phyloP scores from a whole-genome alignment of 1,140 invertebrate species.

The Drosophila sproati region DNA sequence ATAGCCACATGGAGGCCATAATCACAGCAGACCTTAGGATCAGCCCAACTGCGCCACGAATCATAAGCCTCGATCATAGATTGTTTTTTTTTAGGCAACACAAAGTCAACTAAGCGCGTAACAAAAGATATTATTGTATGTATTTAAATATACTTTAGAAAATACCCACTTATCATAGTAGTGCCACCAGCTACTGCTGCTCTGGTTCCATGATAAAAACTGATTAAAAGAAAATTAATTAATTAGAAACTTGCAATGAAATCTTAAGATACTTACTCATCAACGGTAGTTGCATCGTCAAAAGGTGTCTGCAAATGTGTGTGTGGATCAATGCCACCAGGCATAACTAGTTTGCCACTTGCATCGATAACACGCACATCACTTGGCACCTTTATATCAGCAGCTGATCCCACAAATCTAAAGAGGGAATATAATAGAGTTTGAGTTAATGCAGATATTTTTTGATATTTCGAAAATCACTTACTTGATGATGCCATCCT shows the following conservation, averaged over 20 bases:
- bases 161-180: slow-evolving; percentile 92
- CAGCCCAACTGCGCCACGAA: slow-evolving; percentile 95
- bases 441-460: not conserved
- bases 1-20: slow-evolving; percentile 97
- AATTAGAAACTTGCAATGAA: not conserved
- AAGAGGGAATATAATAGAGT: not conserved
- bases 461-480: not conserved
- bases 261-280: slow-evolving; percentile 86
- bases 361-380: slow-evolving; percentile 93
- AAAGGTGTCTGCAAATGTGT: slow-evolving; percentile 95
- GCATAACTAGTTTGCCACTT: slow-evolving; percentile 91
- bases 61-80: slow-evolving; percentile 96
- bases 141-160: too few species aligned
- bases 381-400: slow-evolving; percentile 92
- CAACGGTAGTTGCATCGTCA: slow-evolving; percentile 91
- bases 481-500: slow-evolving; percentile 83
- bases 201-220: slow-evolving; percentile 94
- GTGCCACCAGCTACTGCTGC: slow-evolving; percentile 96
- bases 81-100: slow-evolving; percentile 92
- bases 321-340: slow-evolving; percentile 95
- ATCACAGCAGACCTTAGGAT: slow-evolving; percentile 99
- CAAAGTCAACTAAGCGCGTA: slow-evolving; percentile 92
- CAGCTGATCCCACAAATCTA: slow-evolving; percentile 84
- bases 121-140: not conserved
- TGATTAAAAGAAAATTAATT: not conserved